Evolutionary conservation across 2,113 vertebrate genomes (phyloP).

Genomic region (Gasterosteus nipponicus): DNA sequence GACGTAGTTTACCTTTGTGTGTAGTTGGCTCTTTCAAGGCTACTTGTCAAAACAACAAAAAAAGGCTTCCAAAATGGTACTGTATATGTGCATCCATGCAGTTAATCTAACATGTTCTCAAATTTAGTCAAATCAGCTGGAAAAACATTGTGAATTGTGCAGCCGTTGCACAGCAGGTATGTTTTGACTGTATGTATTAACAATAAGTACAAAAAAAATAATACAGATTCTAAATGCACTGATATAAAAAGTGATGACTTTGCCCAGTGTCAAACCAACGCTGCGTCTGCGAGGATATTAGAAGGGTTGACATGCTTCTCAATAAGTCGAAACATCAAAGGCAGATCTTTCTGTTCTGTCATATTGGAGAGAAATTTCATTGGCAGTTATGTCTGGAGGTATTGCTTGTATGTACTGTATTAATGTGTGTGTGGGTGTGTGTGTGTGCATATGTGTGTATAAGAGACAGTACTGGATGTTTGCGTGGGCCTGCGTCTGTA

Average conservation of each 20-base stretch:
- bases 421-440: slow-evolving; percentile 32
- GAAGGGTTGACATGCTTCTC: slow-evolving; percentile 25
- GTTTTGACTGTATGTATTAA: slow-evolving; percentile 47
- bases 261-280: slow-evolving; percentile 11
- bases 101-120: not conserved
- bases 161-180: slow-evolving; percentile 46
- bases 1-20: slow-evolving; percentile 36
- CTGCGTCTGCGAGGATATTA: slow-evolving; percentile 20
- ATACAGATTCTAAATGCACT: slow-evolving; percentile 45
- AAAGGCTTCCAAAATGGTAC: slow-evolving; percentile 20
- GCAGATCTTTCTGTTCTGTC: slow-evolving; percentile 32
- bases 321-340: slow-evolving; percentile 25
- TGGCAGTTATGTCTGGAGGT: slow-evolving; percentile 27
- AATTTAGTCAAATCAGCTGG: slow-evolving; percentile 24
- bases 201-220: not conserved
- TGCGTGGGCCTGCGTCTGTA: slow-evolving; percentile 44
- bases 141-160: slow-evolving; percentile 36
- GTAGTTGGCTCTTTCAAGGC: slow-evolving; percentile 28
- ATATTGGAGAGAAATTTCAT: slow-evolving; percentile 20
- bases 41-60: slow-evolving; percentile 9
- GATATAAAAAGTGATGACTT: slow-evolving; percentile 13
- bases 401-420: slow-evolving; percentile 57
- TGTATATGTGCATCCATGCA: slow-evolving; percentile 23
- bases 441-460: slow-evolving; percentile 40
- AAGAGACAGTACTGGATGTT: slow-evolving; percentile 22